Conservation (phyloP, 2,797 vertebrate genomes). For the Lemur catta region DNA sequence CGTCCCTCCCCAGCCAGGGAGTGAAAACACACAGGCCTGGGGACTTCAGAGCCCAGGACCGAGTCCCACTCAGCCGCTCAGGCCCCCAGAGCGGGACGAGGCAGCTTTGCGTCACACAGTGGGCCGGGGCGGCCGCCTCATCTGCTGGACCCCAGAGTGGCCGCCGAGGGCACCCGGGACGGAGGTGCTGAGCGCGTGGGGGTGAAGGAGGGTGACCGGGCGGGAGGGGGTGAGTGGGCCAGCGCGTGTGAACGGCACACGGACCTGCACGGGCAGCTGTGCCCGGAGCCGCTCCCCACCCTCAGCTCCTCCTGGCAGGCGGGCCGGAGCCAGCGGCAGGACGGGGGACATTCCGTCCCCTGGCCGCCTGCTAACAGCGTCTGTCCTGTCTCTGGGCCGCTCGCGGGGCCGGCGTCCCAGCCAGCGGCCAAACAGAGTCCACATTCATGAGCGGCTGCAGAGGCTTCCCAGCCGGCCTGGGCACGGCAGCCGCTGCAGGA, state of each 20-base stretch:
- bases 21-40: background rate
- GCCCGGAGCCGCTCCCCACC: background rate
- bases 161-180: background rate
- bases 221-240: too few relatives aligned
- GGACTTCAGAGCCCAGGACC: background rate
- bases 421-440: conserved; percentile 61
- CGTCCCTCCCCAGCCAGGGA: rapidly evolving
- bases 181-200: background rate
- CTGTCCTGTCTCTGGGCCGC: conserved; percentile 29
- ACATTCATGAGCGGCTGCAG: conserved; percentile 58
- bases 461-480: conserved; percentile 6
- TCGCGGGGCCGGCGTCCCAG: background rate
- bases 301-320: background rate
- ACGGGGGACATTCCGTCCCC: conserved; percentile 31
- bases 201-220: rapidly evolving
- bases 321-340: background rate
- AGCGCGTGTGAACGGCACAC: background rate
- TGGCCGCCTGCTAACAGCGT: background rate
- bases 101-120: background rate
- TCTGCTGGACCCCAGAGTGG: background rate
- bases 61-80: background rate
- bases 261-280: background rate
- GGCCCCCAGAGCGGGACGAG: background rate
- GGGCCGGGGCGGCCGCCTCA: background rate
- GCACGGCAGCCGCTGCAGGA: background rate